Evolutionary conservation across 2,888 invertebrate genomes (phyloP).

Genomic region (Callyntrura guangdongensis): DNA sequence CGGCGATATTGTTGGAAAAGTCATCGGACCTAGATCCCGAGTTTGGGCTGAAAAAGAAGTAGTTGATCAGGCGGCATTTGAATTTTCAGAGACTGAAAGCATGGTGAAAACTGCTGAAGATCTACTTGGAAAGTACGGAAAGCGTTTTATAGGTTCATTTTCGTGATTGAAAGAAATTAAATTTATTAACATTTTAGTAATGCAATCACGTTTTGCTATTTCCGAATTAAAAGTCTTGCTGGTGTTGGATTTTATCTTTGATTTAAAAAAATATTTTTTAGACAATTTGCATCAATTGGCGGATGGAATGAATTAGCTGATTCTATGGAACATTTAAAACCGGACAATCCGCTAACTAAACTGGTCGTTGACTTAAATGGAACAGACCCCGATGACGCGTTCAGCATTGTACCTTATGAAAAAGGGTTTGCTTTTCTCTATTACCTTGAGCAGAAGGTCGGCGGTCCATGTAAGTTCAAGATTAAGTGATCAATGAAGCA

Average conservation of each 20-base stretch:
- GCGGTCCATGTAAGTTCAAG: conserved; percentile 92
- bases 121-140: too few relatives aligned
- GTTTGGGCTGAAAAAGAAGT: conserved; percentile 97
- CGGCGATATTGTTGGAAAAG: conserved; percentile 91
- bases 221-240: too few relatives aligned
- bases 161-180: too few relatives aligned
- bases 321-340: conserved; percentile 89
- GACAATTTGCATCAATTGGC: conserved; percentile 93
- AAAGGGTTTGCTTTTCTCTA: conserved; percentile 96
- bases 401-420: conserved; percentile 96
- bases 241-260: too few relatives aligned
- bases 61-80: conserved; percentile 93
- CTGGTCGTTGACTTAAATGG: conserved; percentile 93
- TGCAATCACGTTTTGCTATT: too few relatives aligned
- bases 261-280: too few relatives aligned
- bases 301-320: conserved; percentile 92
- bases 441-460: conserved; percentile 93
- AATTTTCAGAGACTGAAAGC: conserved; percentile 95
- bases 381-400: conserved; percentile 96
- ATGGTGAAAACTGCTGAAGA: conserved; percentile 94
- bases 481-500: too few relatives aligned
- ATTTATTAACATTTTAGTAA: too few relatives aligned
- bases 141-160: too few relatives aligned
- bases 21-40: conserved; percentile 92
- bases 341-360: conserved; percentile 90